Base-by-base conservation (phyloP, 2,797 vertebrate genomes). In the Oreochromis grahami region DNA sequence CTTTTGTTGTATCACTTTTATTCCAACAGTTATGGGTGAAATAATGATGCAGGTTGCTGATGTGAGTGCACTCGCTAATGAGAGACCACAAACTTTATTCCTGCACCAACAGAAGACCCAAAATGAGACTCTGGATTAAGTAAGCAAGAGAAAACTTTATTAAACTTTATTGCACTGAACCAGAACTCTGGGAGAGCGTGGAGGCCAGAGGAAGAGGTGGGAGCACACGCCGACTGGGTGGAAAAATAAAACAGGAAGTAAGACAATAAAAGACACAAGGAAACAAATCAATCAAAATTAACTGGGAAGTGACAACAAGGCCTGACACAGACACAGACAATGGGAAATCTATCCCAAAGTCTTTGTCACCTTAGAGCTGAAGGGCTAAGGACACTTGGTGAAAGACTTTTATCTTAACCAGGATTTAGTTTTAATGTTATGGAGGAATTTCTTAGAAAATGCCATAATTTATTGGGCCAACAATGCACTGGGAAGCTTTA, bases 391-490 rank as follows among this genome's bases (percentile, higher is more conserved):
- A 68, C 3, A 14, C 13, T 43, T 15, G 38, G 36, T 68, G 38
- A 24, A 26, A 43, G 14, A 68, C 38, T 68, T 26, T 17, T 19
- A 8, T 26, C 5, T 58, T 58, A 32, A 32, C 55, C 14, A 32
- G 15, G 26, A 58, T 17, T 32, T 14, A 8, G 34, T 21, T 11
- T 29, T 2, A 5, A 74, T 12, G 48, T 26, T 70, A 45, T 45
- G 9, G 41, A 41, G 41, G 24, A 48, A 2, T 48, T 72, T 36
- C 26, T 56, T 3, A 56, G 36, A 68, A 68, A 41, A 24, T 41
- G 24, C 4, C 41, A 5, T 1, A 0, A 0, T 7, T 48, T 10
- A 48, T 3, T 0, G 9, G 14, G 15, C 8, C 6, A 3, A 2
- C 19, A 10, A n/a, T 26, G 65, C 14, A 2, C 3, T 3, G 65